A percentile compares a stretch with the other conserved stretches of the same genome.
These are phyloP conservation scores for Aspiorhynchus laticeps DNA, from an alignment of 2,113 vertebrate genomes.

Conservation along the genomic window DNA sequence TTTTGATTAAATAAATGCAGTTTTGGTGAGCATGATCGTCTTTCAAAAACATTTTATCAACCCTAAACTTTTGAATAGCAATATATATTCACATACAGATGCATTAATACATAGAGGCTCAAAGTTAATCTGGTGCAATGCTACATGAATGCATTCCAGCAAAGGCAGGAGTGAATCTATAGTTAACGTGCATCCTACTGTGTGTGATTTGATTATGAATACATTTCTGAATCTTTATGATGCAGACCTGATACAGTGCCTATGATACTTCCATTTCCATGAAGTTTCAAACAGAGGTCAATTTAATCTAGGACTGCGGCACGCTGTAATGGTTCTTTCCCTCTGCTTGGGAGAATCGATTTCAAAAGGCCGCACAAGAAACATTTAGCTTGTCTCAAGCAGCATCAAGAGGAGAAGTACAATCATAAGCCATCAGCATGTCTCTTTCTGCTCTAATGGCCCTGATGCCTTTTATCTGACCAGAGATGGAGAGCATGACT, in stretches of 20 bases:
- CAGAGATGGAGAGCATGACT: conserved; percentile 2
- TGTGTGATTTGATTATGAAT: conserved; percentile 12
- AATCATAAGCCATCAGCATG: conserved; percentile 12
- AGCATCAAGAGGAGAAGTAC: conserved; percentile 5
- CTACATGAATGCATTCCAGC: neutral
- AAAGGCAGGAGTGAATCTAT: neutral
- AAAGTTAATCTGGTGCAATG: neutral
- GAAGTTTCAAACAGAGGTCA: conserved; percentile 25
- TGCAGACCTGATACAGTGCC: neutral
- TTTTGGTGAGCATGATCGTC: too few relatives aligned
- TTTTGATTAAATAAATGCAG: too few relatives aligned
- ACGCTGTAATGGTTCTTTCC: conserved; percentile 10
- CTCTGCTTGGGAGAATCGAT: neutral
- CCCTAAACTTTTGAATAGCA: neutral
- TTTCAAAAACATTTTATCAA: too few relatives aligned
- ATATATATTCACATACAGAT: neutral
- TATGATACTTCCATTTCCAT: neutral
- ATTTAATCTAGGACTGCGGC: neutral
- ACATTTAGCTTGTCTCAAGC: neutral
- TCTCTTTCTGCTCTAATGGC: conserved; percentile 28
- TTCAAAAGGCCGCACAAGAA: neutral
- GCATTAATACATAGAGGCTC: neutral
- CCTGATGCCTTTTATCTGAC: conserved; percentile 23
- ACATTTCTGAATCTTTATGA: neutral
- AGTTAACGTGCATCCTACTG: neutral